Evolutionary conservation across 2,888 invertebrate genomes (phyloP).

Genomic region (Microctonus hyperodae): DNA sequence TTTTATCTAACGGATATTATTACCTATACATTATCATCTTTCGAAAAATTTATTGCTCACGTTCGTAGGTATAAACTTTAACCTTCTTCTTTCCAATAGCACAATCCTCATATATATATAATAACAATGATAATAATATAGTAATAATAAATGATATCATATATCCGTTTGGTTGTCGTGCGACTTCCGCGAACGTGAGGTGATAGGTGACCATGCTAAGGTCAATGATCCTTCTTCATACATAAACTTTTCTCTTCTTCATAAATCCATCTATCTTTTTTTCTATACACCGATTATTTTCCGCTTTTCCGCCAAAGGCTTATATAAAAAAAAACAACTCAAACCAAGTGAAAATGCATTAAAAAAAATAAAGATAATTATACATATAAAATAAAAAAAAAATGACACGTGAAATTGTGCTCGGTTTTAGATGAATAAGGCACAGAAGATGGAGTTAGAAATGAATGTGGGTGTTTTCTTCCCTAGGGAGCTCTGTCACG

Average conservation of each 20-base stretch:
- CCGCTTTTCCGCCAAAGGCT: not conserved
- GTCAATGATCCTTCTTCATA: conserved; percentile 59
- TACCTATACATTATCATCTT: not conserved
- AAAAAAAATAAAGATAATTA: not conserved
- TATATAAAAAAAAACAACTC: no score
- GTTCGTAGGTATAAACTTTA: not conserved
- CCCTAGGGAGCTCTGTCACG: conserved; percentile 62
- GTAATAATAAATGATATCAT: not conserved
- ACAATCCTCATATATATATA: not conserved
- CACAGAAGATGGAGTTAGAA: conserved; percentile 18
- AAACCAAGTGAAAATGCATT: not conserved
- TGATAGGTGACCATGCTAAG: conserved; percentile 59
- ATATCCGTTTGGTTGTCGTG: conserved; percentile 5
- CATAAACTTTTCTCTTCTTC: no score
- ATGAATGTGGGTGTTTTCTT: conserved; percentile 35
- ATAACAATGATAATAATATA: not conserved
- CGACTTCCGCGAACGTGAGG: conserved; percentile 62
- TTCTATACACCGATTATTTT: not conserved
- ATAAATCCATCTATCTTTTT: no score
- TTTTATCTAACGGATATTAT: not conserved
- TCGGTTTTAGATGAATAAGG: not conserved
- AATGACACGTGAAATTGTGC: not conserved
- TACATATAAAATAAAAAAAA: not conserved
- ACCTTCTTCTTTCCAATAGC: not conserved
- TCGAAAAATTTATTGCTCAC: not conserved